Percentiles rank a stretch among this genome's conserved stretches.
These are phyloP conservation scores for Stictonetta naevosa DNA, from an alignment of 2,113 vertebrate genomes.

Conservation along the genomic window DNA sequence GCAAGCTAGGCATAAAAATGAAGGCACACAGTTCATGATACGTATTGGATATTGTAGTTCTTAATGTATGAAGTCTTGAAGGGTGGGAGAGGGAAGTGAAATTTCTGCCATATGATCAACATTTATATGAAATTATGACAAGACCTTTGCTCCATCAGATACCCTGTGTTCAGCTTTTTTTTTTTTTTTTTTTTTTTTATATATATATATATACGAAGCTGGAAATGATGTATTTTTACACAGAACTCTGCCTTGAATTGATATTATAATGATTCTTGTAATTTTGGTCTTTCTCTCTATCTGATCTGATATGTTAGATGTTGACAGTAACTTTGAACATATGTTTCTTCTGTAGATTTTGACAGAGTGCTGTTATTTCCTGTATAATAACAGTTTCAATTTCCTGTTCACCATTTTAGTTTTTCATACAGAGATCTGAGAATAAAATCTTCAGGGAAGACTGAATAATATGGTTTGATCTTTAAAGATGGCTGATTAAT, in stretches of 20 bases:
- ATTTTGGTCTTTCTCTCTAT: constrained; percentile 69
- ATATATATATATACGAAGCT: neutral
- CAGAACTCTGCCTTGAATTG: constrained; percentile 48
- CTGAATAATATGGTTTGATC: constrained; percentile 71
- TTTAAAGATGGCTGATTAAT: constrained; percentile 73
- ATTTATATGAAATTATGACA: constrained; percentile 22
- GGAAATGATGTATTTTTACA: constrained; percentile 22
- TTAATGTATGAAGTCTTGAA: neutral
- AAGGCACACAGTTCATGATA: neutral
- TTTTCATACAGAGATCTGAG: constrained; percentile 82
- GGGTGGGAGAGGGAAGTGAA: neutral
- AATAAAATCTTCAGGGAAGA: constrained; percentile 83
- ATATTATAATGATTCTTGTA: constrained; percentile 61
- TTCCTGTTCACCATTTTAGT: constrained; percentile 91
- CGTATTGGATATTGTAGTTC: neutral
- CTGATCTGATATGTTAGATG: constrained; percentile 85
- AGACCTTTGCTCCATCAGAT: constrained; percentile 52
- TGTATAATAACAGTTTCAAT: constrained; percentile 98
- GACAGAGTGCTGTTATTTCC: constrained; percentile 99
- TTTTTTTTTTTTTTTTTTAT: constrained; percentile 21
- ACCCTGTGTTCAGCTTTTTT: neutral
- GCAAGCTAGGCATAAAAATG: neutral
- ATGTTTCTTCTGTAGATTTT: constrained; percentile 95
- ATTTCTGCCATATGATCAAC: neutral
- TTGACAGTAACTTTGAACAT: constrained; percentile 85